Evolutionary conservation across 2,888 invertebrate species (phyloP), one percentile per base, ranked within the genome.

Genomic region (Scaptomyza polygonia): DNA sequence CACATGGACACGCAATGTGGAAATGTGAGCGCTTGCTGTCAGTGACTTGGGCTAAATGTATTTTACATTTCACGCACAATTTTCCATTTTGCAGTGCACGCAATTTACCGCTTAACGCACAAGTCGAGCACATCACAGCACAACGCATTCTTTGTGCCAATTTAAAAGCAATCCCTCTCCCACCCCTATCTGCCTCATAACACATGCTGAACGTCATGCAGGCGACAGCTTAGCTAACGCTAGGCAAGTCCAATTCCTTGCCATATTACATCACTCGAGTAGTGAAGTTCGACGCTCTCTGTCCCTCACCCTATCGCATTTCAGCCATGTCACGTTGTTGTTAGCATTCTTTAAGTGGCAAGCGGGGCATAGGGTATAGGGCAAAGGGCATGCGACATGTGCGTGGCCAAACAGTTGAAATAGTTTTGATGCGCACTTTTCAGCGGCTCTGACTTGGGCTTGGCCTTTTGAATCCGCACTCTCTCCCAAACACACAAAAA

Each of bases 21-120:
- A 32, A 36, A 36, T 36, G 63, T 29, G 57, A 49, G 29, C 21
- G 48, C 11, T 18, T 48, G 51, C 55, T 65, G 65, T 47, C 58
- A 63, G 52, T 67, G 56, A 34, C 30, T 43, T 12, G 40, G 27
- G 36, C 14, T 40, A 48, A 67, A 73, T 80, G 77, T 80, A 88
- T 79, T 89, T 88, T 79, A 88, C 89, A 89, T 86, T 89, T 89
- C 83, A 89, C 89, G 89, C 89, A 88, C 88, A 89, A 88, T 88
- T 85, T 87, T 88, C 79, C 84, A 74, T 81, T 85, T 87, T 87
- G 75, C 84, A 73, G 75, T 71, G 79, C 89, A 89, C 89, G 89
- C 89, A 86, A 89, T 86, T 78, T 74, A 72, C 66, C 81, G 86
- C 82, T 88, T 86, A 84, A 68, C 65, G 62, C 59, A 54, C 58